Evolutionary conservation across 1,140 invertebrate genomes (phyloP).

Genomic region (Ostrea edulis): DNA sequence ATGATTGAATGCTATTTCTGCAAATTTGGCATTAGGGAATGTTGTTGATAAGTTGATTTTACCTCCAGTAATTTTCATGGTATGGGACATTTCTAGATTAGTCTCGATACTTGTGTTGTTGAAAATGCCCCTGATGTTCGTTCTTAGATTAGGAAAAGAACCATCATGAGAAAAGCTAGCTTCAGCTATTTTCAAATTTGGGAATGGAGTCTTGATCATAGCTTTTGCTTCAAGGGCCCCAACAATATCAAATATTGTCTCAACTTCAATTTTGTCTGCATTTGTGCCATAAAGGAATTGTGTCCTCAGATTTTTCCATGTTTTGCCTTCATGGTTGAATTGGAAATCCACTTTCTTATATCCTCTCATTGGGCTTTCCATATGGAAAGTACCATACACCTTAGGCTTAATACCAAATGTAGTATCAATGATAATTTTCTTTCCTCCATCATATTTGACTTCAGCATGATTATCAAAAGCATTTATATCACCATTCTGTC

Average conservation of each 20-base stretch:
- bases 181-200: slow-evolving; percentile 46
- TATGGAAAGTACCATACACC: slow-evolving; percentile 53
- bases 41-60: slow-evolving; percentile 44
- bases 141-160: slow-evolving; percentile 34
- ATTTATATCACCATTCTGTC: slow-evolving; percentile 44
- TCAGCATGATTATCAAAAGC: slow-evolving; percentile 46
- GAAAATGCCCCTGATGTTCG: slow-evolving; percentile 43
- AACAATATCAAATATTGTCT: slow-evolving; percentile 52
- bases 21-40: slow-evolving; percentile 38
- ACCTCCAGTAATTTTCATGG: slow-evolving; percentile 40
- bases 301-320: slow-evolving; percentile 57
- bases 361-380: slow-evolving; percentile 61
- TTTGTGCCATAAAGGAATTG: slow-evolving; percentile 61
- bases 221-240: slow-evolving; percentile 45
- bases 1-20: slow-evolving; percentile 51
- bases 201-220: slow-evolving; percentile 52
- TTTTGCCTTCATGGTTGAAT: slow-evolving; percentile 56
- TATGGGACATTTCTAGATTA: slow-evolving; percentile 42
- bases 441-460: slow-evolving; percentile 47
- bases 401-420: slow-evolving; percentile 52
- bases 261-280: slow-evolving; percentile 59
- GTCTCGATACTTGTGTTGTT: slow-evolving; percentile 43
- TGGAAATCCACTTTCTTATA: slow-evolving; percentile 60
- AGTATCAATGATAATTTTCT: slow-evolving; percentile 53
- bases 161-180: slow-evolving; percentile 52